A percentile compares a stretch with the other conserved stretches of the same genome.
Evolutionary conservation across 2,888 invertebrate species (phyloP).

Genomic region (Sycophila texana): DNA sequence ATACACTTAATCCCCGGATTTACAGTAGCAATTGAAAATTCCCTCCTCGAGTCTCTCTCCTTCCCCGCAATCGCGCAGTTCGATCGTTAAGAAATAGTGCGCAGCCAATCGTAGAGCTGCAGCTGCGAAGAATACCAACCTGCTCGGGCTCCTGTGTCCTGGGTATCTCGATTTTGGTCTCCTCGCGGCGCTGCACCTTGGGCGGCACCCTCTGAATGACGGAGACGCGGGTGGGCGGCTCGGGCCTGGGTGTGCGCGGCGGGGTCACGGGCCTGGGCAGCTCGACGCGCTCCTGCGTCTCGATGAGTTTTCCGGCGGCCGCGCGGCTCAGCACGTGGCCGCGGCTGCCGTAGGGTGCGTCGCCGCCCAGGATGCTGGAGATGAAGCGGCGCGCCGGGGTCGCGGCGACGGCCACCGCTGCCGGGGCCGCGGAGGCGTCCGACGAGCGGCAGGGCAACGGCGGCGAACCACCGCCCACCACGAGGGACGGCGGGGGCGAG

Average conservation of each 20-base stretch:
- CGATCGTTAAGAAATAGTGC: too few relatives aligned
- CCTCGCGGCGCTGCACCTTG: constrained; percentile 69
- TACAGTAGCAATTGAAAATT: too few relatives aligned
- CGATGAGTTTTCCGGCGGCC: not conserved
- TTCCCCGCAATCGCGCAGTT: too few relatives aligned
- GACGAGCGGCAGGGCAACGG: constrained; percentile 55
- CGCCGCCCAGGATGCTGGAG: constrained; percentile 88
- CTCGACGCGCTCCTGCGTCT: constrained; percentile 73
- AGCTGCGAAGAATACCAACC: constrained; percentile 57
- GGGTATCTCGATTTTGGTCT: constrained; percentile 71
- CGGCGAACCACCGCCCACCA: constrained; percentile 41
- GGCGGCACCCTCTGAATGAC: constrained; percentile 89
- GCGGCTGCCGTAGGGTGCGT: constrained; percentile 88
- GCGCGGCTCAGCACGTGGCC: constrained; percentile 82
- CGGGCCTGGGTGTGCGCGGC: constrained; percentile 79
- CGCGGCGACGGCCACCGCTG: constrained; percentile 61
- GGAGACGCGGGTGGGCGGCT: constrained; percentile 84
- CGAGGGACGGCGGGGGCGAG: constrained; percentile 65
- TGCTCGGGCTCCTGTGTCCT: constrained; percentile 75
- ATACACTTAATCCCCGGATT: too few relatives aligned
- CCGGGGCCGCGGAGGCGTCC: constrained; percentile 56
- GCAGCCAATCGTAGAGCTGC: too few relatives aligned
- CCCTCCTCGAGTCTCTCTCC: too few relatives aligned
- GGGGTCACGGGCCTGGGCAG: constrained; percentile 78
- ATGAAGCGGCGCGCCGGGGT: constrained; percentile 81